phyloP scores from a whole-genome alignment of 2,797 vertebrate genomes.

The Antennarius maculatus region DNA sequence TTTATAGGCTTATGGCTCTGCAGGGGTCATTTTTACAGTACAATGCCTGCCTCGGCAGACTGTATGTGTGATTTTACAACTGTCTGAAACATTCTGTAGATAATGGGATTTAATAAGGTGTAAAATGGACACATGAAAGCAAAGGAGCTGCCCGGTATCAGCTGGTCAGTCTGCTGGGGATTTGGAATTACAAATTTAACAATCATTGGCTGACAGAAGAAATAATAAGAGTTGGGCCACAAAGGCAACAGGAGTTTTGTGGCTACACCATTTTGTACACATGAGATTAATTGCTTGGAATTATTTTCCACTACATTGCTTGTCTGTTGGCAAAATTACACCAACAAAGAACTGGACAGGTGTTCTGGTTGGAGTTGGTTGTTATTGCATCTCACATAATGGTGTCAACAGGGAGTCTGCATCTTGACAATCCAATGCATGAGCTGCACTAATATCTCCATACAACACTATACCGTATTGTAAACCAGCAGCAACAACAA shows the following conservation, averaged over 20 bases:
- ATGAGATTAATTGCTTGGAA: too few species aligned
- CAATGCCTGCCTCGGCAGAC: neutral
- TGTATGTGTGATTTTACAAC: slow-evolving; percentile 5
- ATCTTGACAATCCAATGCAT: too few species aligned
- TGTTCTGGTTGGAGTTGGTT: too few species aligned
- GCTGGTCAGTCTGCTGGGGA: neutral
- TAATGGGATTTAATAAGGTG: slow-evolving; percentile 2
- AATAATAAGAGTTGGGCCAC: neutral
- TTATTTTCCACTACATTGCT: too few species aligned
- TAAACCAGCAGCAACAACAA: neutral
- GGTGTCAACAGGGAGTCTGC: too few species aligned
- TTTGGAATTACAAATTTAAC: neutral
- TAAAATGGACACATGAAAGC: slow-evolving; percentile 9
- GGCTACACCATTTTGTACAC: too few species aligned
- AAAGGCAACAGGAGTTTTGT: neutral
- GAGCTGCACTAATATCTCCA: too few species aligned
- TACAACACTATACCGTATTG: too few species aligned
- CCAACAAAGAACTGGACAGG: too few species aligned
- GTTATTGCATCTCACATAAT: too few species aligned
- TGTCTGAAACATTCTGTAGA: neutral
- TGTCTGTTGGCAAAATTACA: too few species aligned
- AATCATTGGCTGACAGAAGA: neutral
- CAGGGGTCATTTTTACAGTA: slow-evolving; percentile 26
- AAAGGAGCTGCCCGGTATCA: neutral
- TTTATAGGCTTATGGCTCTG: slow-evolving; percentile 42